Evolutionary conservation across 2,113 vertebrate species (phyloP).

Genomic region (Oreamnos americanus): DNA sequence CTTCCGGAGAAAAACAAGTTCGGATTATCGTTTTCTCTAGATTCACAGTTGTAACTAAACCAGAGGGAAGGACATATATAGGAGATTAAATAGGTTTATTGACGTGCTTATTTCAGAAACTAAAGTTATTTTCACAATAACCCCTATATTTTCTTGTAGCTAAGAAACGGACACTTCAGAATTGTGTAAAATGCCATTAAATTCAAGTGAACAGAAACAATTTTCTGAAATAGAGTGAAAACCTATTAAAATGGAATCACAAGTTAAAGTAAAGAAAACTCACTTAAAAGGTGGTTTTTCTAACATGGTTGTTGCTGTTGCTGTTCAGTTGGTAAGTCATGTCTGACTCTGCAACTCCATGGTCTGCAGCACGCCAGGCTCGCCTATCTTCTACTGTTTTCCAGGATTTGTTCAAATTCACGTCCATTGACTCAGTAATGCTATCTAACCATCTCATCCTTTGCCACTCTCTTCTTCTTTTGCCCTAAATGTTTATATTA

Average conservation of each 20-base stretch:
- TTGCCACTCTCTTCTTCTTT: background rate
- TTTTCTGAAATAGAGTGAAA: background rate
- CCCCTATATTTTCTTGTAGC: background rate
- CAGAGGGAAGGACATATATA: background rate
- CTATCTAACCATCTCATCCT: background rate
- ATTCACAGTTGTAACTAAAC: background rate
- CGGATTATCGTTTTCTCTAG: background rate
- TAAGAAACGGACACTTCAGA: slow-evolving; percentile 14
- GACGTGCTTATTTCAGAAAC: background rate
- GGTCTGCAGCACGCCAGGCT: background rate
- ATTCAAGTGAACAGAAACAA: background rate
- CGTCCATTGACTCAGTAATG: background rate
- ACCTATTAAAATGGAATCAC: background rate
- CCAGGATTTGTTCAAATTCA: background rate
- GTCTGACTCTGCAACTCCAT: background rate
- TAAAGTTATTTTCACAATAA: background rate
- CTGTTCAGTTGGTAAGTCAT: background rate
- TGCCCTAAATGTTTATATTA: background rate
- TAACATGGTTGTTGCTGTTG: background rate
- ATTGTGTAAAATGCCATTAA: background rate
- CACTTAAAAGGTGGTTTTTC: background rate
- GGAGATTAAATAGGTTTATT: background rate
- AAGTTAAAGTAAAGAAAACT: background rate
- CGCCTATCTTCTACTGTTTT: background rate
- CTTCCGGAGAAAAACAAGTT: background rate